These are phyloP conservation scores for Balaeniceps rex DNA, from an alignment of 2,113 vertebrate species.

Conservation along the genomic window DNA sequence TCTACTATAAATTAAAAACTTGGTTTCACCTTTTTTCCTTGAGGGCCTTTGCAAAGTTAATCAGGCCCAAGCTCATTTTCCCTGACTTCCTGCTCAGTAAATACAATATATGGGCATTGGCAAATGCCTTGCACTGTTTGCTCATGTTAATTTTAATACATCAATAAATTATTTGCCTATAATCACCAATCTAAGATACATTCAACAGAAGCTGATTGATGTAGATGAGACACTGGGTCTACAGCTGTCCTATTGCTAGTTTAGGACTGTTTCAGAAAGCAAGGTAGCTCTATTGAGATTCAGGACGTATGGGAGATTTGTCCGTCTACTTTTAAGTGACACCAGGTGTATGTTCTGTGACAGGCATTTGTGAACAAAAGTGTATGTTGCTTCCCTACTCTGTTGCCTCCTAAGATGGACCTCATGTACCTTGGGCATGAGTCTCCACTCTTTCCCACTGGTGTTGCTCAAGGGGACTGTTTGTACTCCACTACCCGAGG, in stretches of 20 bases:
- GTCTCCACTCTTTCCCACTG: background rate
- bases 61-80: background rate
- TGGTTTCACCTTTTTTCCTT: background rate
- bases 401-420: background rate
- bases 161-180: background rate
- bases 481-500: too few relatives aligned
- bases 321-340: background rate
- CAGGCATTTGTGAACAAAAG: background rate
- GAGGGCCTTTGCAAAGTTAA: background rate
- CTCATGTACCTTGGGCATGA: background rate
- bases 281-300: background rate
- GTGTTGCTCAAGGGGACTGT: background rate
- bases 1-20: background rate
- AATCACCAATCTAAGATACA: background rate
- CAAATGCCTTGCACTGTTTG: background rate
- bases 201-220: background rate
- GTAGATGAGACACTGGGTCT: background rate
- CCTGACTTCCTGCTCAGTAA: background rate
- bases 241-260: background rate
- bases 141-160: background rate
- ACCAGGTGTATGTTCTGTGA: background rate
- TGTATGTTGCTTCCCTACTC: background rate
- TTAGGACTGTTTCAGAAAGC: background rate
- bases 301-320: background rate
- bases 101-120: background rate